These are phyloP conservation scores for Bactericera cockerelli DNA, from an alignment of 1,140 invertebrate genomes.

Conservation along the genomic window DNA sequence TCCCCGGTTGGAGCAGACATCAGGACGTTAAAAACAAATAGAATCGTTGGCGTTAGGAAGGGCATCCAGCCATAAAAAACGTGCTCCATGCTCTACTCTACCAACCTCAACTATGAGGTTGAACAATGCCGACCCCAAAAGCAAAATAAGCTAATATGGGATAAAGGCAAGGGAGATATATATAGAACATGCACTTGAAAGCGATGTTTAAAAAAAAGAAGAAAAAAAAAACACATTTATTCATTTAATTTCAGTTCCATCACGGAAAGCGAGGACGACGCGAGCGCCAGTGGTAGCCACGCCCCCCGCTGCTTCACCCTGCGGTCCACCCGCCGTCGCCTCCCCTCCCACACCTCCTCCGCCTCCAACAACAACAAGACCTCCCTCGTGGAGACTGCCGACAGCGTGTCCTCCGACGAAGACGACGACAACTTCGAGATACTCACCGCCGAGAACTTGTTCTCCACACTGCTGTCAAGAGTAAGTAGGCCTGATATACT, in stretches of 20 bases:
- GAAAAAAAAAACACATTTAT: too few species aligned
- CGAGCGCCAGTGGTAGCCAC: neutral
- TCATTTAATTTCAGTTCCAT: slow-evolving; percentile 30
- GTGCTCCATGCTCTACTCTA: too few species aligned
- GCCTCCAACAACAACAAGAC: slow-evolving; percentile 32
- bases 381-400: slow-evolving; percentile 41
- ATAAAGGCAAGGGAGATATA: too few species aligned
- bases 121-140: too few species aligned
- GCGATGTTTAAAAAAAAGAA: too few species aligned
- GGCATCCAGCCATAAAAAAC: too few species aligned
- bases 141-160: too few species aligned
- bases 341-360: slow-evolving; percentile 33
- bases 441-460: slow-evolving; percentile 75
- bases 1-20: too few species aligned
- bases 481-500: slow-evolving; percentile 38
- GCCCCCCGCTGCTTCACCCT: slow-evolving; percentile 22
- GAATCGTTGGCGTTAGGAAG: too few species aligned
- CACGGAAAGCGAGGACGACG: slow-evolving; percentile 15
- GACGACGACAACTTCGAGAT: slow-evolving; percentile 81
- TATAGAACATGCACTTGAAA: too few species aligned
- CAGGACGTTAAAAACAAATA: too few species aligned
- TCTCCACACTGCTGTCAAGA: slow-evolving; percentile 67
- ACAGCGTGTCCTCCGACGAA: slow-evolving; percentile 72
- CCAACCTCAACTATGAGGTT: too few species aligned
- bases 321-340: slow-evolving; percentile 20